Base-by-base conservation (phyloP, 2,797 vertebrate species). In the Ara ararauna region DNA sequence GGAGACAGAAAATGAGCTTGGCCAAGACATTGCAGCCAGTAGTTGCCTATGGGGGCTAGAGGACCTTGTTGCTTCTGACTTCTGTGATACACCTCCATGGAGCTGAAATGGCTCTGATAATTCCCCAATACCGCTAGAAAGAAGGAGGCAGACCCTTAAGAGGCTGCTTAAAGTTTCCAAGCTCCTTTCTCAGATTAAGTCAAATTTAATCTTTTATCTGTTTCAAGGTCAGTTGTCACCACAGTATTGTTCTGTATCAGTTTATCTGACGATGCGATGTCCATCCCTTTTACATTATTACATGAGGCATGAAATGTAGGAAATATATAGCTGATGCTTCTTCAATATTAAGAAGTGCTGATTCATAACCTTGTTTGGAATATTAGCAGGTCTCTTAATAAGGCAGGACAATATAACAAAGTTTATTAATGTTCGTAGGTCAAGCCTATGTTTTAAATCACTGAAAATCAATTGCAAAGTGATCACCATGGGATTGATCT, bases 291-390 rank as follows among this genome's bases (percentile, higher is more conserved):
- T 32, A 85, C 72, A 26, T 67, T 44, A 90, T 66, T 94, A 26
- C 72, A 34, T 68, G 94, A 74, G 48, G 65, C 64, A 38, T 70
- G 89, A 93, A 93, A 87, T 61, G 27, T 53, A 94, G 54, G 70
- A 72, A 83, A 92, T 85, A 71, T 80, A 27, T 58, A 77, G 72
- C 81, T 89, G 66, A 81, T 34, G 90, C 90, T 85, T 84, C 81
- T 78, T 78, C 64, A 91, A 51, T 75, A 85, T 92, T 94, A 89
- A 93, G 56, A 65, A 77, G 54, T 84, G 93, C 80, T 96, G 91
- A 96, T 96, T 97, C 94, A 96, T 86, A 95, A 71, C 72, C 74
- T 95, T 62, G 66, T 81, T 95, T 96, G 36, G 78, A 93, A 73
- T 76, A 94, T 82, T 92, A 96, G 45, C 7, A 3, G 13, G 93